Evolutionary conservation across 2,797 vertebrate species (phyloP), one percentile per base, ranked within the genome.

Genomic region (Podarcis siculus): DNA sequence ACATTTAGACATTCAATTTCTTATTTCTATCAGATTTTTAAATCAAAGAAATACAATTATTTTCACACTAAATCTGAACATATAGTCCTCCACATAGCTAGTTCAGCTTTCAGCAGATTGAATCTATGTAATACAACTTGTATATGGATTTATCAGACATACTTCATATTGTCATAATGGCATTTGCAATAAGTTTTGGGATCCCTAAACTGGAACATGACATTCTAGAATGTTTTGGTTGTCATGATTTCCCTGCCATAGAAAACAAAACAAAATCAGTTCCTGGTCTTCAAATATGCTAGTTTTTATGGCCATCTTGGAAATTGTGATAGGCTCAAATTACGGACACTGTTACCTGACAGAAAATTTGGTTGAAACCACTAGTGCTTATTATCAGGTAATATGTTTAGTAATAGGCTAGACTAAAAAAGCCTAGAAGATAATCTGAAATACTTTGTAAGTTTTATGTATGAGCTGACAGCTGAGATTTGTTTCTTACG

Each of bases 11-110:
- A 1, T 19, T 86, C 13, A 84, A 58, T 90, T 88, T 77, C 90
- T 90, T 23, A 1, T 87, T 92, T 92, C 23, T 17, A 87, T 92
- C 83, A 79, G 0, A 80, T 87, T 85, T 87, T 5, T n/a, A 79
- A 66, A 88, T 82, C 72, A 23, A 64, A 55, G 84, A 90, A 23
- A 37, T 91, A 86, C 23, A 35, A 9, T 90, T 49, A 13, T 85
- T 89, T 83, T 27, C 67, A 83, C 77, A 81, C 7, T 32, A 80
- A 66, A 90, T 72, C 23, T 58, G 35, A 58, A 75, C 55, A 84
- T 19, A 78, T 13, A 42, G 1, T 35, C 32, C 17, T n/a, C n/a
- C 35, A n/a, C 3, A 64, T 85, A 32, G 69, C 2, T 17, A 69
- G 86, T 86, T 64, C 67, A 86, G 8, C n/a, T n/a, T 32, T 25